Evolutionary conservation across 1,140 invertebrate genomes (phyloP), one percentile per base, ranked within the genome.

Genomic region (Drosophila tropicalis): DNA sequence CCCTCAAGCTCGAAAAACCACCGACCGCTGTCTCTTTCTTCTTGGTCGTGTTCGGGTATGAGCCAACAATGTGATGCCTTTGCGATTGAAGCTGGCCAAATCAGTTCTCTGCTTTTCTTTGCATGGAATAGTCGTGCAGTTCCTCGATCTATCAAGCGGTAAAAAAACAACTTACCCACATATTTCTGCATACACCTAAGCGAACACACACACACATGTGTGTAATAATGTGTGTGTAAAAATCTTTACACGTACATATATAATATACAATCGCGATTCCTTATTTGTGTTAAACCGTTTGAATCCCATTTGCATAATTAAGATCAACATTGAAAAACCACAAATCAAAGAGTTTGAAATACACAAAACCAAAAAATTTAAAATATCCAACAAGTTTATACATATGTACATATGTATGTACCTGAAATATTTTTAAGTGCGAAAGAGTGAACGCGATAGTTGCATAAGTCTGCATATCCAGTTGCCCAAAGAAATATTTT

Each of bases 81-180:
- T 60, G 57, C 58, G 67, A 58, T 74, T 74, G 56, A 58, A 58
- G 56, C 55, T 61, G 62, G 44, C 63, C 57, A 70, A 79, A 67
- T 86, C 70, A 86, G 83, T 86, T 87, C 40, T 72, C 57, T 83
- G 58, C 39, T 57, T 76, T 77, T 83, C 79, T 76, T 81, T 76
- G 54, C 64, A 51, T 68, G 32, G 58, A 51, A 64, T 71, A 72
- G 69, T 82, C 69, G 76, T 84, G 70, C 25, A 54, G 54, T 77
- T 63, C 56, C 66, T 64, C 56, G 56, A 22, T 54, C 57, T 62
- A 67, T 15, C 22, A 66, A 64, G 22, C 34, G 36, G 47, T 25
- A 55, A 25, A 63, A 19, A 1, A 4, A 25, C 22, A 25, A 25
- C 25, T 36, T 40, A 12, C 15, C 40, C 36, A 56, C 44, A 64